Conservation (phyloP, 1,140 invertebrate species). For the Oreohelix idahoensis region DNA sequence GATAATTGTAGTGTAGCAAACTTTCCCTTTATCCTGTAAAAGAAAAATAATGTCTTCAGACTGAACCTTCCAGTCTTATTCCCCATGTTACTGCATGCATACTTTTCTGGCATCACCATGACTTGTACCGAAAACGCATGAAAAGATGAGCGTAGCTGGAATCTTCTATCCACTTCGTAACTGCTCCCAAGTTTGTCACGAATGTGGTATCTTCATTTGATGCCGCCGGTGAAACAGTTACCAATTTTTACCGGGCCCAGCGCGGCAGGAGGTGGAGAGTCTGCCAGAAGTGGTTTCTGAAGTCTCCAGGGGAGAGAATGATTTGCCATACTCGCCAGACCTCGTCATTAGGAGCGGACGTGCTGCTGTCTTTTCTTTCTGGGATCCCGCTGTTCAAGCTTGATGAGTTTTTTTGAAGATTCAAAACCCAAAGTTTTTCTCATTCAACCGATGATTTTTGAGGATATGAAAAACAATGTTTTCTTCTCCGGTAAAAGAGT, state of each 20-base stretch:
- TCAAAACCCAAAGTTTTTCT: neutral
- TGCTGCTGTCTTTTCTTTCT: neutral
- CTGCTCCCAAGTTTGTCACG: neutral
- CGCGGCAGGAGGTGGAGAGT: neutral
- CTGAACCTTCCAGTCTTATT: no score
- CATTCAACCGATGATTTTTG: neutral
- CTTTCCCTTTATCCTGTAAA: no score
- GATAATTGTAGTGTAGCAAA: no score
- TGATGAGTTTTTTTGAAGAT: neutral
- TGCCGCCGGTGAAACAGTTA: neutral
- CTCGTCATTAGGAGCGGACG: neutral
- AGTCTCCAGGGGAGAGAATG: neutral
- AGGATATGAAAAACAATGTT: no score
- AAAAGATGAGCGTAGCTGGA: neutral
- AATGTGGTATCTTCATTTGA: neutral
- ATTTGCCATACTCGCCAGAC: neutral
- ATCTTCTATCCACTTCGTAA: neutral
- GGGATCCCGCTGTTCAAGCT: neutral
- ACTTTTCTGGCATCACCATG: no score
- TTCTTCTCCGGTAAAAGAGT: no score
- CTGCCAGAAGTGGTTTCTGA: neutral
- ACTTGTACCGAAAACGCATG: neutral
- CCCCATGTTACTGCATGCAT: no score
- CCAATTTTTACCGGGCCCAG: neutral
- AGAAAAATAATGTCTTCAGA: no score